Conservation (phyloP, 2,797 vertebrate species). For the Tangara arthus region DNA sequence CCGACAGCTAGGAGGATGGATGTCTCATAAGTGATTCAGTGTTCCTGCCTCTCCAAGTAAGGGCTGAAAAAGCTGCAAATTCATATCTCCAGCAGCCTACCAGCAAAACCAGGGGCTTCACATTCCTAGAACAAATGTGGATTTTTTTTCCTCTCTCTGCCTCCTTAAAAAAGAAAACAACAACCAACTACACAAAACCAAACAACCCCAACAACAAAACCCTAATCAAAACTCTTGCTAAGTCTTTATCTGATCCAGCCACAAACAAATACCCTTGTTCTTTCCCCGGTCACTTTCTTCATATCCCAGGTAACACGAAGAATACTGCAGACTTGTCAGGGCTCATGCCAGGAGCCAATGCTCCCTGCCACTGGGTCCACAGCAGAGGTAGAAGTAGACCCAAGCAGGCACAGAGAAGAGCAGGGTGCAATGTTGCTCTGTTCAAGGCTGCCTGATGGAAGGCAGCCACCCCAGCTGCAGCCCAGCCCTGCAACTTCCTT, state of each 20-base stretch:
- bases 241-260: neutral
- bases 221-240: neutral
- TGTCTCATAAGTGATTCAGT: neutral
- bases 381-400: neutral
- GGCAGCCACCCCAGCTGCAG: neutral
- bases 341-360: neutral
- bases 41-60: neutral
- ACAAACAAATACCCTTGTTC: neutral
- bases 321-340: neutral
- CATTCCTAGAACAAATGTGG: neutral
- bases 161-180: neutral
- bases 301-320: neutral
- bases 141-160: neutral
- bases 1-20: neutral
- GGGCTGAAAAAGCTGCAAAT: neutral
- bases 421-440: rapidly evolving
- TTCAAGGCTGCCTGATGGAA: neutral
- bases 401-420: neutral
- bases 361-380: neutral
- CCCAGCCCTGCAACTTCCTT: neutral
- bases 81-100: neutral
- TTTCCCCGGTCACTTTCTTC: neutral
- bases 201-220: neutral
- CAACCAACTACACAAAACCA: neutral
- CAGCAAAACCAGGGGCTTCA: neutral